Evolutionary conservation across 2,797 vertebrate genomes (phyloP).

Genomic region (Todus mexicanus): DNA sequence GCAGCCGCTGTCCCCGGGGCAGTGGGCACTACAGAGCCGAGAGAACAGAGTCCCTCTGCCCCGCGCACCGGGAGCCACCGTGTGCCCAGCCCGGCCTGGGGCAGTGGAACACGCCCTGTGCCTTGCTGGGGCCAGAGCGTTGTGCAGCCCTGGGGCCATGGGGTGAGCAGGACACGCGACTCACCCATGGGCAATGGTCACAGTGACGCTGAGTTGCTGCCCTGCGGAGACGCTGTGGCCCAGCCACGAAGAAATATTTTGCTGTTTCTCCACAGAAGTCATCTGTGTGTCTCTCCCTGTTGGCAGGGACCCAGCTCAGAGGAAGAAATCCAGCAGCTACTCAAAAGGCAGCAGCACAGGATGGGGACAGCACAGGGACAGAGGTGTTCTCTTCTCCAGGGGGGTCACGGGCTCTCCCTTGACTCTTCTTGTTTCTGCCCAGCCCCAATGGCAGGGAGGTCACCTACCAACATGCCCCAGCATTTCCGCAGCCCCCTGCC

Average conservation of each 20-base stretch:
- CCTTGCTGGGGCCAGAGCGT: neutral
- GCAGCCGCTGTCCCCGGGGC: fast-evolving
- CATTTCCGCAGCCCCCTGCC: neutral
- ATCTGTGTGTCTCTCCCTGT: neutral
- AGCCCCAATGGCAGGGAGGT: neutral
- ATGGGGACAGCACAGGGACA: neutral
- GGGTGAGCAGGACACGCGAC: fast-evolving
- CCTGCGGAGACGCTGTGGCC: neutral
- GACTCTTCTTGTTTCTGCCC: neutral
- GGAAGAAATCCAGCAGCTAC: neutral
- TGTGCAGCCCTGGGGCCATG: neutral
- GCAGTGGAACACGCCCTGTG: neutral
- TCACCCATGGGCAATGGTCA: neutral
- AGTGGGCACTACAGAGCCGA: fast-evolving
- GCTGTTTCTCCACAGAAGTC: neutral
- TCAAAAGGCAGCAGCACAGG: neutral
- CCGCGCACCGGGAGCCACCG: fast-evolving
- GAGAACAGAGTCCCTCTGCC: neutral
- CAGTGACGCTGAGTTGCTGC: neutral
- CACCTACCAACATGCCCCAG: neutral
- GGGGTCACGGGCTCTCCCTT: neutral
- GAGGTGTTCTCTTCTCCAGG: neutral
- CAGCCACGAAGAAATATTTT: neutral
- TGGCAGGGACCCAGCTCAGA: neutral
- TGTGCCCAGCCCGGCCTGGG: neutral